These are phyloP conservation scores for Martes martes DNA, from an alignment of 2,113 vertebrate genomes.

Conservation along the genomic window DNA sequence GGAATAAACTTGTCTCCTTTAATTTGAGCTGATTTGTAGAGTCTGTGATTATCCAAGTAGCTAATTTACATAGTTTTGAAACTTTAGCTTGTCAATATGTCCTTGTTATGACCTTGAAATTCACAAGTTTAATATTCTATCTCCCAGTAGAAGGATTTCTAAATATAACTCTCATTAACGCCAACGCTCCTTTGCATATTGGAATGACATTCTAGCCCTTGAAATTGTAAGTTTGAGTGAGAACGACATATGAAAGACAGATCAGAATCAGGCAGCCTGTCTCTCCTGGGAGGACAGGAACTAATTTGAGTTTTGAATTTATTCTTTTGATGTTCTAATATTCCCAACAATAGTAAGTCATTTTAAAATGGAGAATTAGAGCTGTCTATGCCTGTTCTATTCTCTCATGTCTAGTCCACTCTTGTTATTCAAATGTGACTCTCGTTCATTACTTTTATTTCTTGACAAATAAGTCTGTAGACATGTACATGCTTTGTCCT, in stretches of 20 bases:
- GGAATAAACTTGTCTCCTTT: constrained; percentile 6
- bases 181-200: constrained; percentile 54
- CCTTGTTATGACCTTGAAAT: constrained; percentile 66
- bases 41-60: constrained; percentile 2
- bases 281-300: constrained; percentile 66
- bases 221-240: constrained; percentile 67
- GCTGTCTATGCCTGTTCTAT: constrained; percentile 55
- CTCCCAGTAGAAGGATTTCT: constrained; percentile 59
- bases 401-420: constrained; percentile 64
- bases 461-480: constrained; percentile 51
- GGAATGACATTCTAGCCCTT: constrained; percentile 62
- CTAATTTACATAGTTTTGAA: constrained; percentile 46
- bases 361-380: constrained; percentile 66
- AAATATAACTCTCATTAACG: constrained; percentile 75
- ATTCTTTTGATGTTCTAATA: constrained; percentile 72
- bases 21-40: background rate
- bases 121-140: constrained; percentile 48
- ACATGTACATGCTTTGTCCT: constrained; percentile 35
- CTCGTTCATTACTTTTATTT: constrained; percentile 63
- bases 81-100: constrained; percentile 38
- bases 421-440: constrained; percentile 73
- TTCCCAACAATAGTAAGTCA: constrained; percentile 69
- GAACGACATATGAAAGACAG: constrained; percentile 56
- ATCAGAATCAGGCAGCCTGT: constrained; percentile 64
- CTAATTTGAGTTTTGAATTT: constrained; percentile 74